Evolutionary conservation across 64 coral and sea anemone species (phyloP).

Genomic region (Dendronephthya gigantea): DNA sequence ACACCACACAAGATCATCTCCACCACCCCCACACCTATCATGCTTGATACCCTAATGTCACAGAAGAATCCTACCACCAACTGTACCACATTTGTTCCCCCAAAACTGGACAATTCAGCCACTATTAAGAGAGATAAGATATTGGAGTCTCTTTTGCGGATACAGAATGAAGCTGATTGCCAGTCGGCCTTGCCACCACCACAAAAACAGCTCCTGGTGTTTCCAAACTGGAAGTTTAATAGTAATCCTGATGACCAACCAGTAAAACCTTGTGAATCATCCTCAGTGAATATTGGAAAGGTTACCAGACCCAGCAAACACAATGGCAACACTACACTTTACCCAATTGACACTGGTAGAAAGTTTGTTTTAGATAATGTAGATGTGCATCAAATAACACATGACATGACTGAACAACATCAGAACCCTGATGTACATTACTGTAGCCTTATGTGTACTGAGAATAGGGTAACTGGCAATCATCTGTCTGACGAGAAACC

Average conservation of each 20-base stretch:
- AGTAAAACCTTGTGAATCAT: background rate
- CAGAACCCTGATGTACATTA: background rate
- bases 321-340: constrained; percentile 7
- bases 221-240: background rate
- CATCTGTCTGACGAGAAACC: background rate
- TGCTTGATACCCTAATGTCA: too few species aligned
- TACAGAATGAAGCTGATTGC: background rate
- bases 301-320: background rate
- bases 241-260: background rate
- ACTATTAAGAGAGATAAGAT: background rate
- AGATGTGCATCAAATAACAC: background rate
- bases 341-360: background rate
- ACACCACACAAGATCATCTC: too few species aligned
- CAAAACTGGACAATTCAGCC: background rate
- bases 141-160: background rate
- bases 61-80: background rate
- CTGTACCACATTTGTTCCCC: background rate
- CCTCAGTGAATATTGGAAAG: background rate
- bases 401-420: constrained; percentile 14
- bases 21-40: too few species aligned
- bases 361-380: constrained; percentile 5
- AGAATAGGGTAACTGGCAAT: background rate
- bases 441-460: background rate
- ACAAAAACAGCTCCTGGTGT: background rate
- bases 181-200: background rate